phyloP scores from a whole-genome alignment of 2,113 vertebrate genomes.

The Antechinus stuartii region DNA sequence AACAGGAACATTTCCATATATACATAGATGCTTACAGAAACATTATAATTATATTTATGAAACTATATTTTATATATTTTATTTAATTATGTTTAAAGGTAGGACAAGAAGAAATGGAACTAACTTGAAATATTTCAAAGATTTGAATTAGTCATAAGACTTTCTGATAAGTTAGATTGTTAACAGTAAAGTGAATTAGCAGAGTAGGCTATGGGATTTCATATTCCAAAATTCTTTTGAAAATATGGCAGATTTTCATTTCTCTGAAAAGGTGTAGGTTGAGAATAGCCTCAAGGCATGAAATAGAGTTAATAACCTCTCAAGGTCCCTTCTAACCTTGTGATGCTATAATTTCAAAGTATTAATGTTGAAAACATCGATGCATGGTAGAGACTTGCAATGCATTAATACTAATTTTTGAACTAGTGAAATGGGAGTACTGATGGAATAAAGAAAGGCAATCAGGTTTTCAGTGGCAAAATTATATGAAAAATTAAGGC shows the following conservation, averaged over 20 bases:
- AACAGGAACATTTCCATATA: background rate
- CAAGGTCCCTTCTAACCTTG: background rate
- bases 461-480: background rate
- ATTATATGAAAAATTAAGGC: background rate
- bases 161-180: background rate
- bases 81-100: background rate
- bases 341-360: background rate
- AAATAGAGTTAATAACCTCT: background rate
- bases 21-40: background rate
- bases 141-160: background rate
- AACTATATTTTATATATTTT: background rate
- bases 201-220: background rate
- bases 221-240: background rate
- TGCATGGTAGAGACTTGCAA: background rate
- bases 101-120: background rate
- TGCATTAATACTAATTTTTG: background rate
- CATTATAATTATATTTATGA: background rate
- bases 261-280: background rate
- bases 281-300: background rate
- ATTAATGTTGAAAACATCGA: background rate
- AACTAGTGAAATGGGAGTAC: slow-evolving; percentile 63
- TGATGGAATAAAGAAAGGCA: slow-evolving; percentile 52
- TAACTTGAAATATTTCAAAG: background rate
- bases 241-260: background rate
- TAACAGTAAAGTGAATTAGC: background rate